Percentiles rank a stretch among this genome's conserved stretches.
phyloP scores from a whole-genome alignment of 2,797 vertebrate genomes.

The Protonibea diacanthus region DNA sequence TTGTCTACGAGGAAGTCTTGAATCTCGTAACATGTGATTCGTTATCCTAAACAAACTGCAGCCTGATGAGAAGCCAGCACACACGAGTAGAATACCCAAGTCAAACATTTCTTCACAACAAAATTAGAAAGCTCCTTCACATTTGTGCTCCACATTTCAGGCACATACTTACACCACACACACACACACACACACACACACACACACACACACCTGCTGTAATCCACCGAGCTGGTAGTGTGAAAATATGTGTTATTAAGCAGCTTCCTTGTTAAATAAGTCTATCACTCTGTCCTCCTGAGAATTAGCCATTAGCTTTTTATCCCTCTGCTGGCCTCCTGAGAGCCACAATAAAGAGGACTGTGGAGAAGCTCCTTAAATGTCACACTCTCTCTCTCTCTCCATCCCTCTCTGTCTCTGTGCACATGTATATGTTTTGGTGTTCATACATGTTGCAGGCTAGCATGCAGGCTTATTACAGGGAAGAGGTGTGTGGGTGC shows the following conservation, averaged over 20 bases:
- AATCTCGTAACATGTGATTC: too few species aligned
- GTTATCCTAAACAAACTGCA: too few species aligned
- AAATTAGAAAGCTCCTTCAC: neutral
- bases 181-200: constrained; percentile 11
- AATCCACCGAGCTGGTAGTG: constrained; percentile 39
- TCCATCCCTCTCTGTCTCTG: neutral
- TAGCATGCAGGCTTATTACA: constrained; percentile 18
- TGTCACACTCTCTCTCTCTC: constrained; percentile 20
- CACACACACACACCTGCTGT: constrained; percentile 35
- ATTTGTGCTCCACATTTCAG: too few species aligned
- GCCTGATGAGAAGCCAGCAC: too few species aligned
- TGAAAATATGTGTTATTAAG: constrained; percentile 61
- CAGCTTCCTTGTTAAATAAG: constrained; percentile 65
- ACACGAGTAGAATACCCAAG: neutral
- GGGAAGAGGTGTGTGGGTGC: neutral
- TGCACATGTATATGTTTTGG: neutral
- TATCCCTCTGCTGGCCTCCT: constrained; percentile 49
- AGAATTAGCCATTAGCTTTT: constrained; percentile 66
- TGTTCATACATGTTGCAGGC: constrained; percentile 18
- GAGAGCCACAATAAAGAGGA: constrained; percentile 47
- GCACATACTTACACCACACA: neutral
- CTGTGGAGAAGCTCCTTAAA: constrained; percentile 48
- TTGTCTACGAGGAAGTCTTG: too few species aligned
- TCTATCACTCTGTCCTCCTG: constrained; percentile 56
- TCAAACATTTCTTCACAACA: neutral